phyloP scores from a whole-genome alignment of 1,140 invertebrate genomes.

The Latrodectus geometricus region DNA sequence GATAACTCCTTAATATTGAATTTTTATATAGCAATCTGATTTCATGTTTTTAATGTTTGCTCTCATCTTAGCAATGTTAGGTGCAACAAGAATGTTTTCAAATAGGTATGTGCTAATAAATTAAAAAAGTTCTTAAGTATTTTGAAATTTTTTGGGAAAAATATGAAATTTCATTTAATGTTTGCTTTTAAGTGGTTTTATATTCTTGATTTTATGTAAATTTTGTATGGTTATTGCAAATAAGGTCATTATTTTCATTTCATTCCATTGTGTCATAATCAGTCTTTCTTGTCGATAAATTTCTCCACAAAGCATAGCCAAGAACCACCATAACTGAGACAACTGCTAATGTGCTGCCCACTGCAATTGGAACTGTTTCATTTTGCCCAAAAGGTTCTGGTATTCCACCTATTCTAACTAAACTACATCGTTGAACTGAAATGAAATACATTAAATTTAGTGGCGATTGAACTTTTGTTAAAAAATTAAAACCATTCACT shows the following conservation, averaged over 20 bases:
- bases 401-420: conserved; percentile 65
- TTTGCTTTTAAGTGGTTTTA: neutral
- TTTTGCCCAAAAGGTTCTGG: conserved; percentile 70
- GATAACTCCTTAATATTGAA: no score
- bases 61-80: no score
- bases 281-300: conserved; percentile 89
- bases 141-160: neutral
- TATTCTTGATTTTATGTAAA: neutral
- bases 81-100: no score
- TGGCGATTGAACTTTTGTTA: no score
- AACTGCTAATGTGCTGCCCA: conserved; percentile 86
- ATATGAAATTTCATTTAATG: neutral
- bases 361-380: conserved; percentile 86
- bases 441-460: conserved; percentile 25
- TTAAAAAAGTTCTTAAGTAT: neutral
- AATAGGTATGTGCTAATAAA: no score
- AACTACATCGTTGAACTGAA: conserved; percentile 64
- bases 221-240: neutral
- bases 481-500: no score
- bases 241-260: conserved; percentile 62
- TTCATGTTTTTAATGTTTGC: no score
- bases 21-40: no score
- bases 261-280: conserved; percentile 94
- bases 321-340: conserved; percentile 82
- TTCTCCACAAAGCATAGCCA: conserved; percentile 87